Conservation (phyloP, 2,797 vertebrate species). For the Esox masquinongy region DNA sequence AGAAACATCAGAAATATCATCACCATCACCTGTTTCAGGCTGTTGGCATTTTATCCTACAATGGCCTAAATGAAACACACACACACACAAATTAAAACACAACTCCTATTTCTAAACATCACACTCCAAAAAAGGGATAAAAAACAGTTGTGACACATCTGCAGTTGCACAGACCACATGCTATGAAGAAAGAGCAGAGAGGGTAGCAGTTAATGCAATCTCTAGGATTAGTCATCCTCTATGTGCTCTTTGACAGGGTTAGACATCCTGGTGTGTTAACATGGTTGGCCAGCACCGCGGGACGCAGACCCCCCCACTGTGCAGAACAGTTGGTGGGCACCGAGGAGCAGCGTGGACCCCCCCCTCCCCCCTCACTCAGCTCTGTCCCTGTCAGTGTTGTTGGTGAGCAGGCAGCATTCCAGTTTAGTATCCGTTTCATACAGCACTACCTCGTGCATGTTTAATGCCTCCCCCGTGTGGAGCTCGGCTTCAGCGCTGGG, state of each 20-base stretch:
- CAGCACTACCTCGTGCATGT: conserved; percentile 18
- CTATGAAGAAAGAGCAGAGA: no score
- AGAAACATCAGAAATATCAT: neutral
- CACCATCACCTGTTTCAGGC: conserved; percentile 16
- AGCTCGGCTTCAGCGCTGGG: conserved; percentile 1
- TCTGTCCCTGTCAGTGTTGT: conserved; percentile 5
- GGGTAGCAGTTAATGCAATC: neutral
- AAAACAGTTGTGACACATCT: neutral
- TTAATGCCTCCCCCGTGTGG: conserved; percentile 11
- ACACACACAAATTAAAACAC: neutral
- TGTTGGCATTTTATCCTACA: neutral
- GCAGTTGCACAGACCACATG: neutral
- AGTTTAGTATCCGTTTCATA: conserved; percentile 21
- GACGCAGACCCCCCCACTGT: neutral
- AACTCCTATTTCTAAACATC: neutral
- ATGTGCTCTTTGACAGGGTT: neutral
- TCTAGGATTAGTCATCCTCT: neutral
- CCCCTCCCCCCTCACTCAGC: neutral
- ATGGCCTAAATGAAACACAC: neutral
- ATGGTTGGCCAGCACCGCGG: neutral
- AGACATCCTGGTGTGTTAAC: neutral
- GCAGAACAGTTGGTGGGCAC: neutral
- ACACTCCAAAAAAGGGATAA: neutral
- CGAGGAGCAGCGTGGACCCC: neutral
- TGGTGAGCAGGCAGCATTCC: conserved; percentile 8